These are phyloP conservation scores for Homarus americanus DNA, from an alignment of 1,140 invertebrate species.

Conservation along the genomic window DNA sequence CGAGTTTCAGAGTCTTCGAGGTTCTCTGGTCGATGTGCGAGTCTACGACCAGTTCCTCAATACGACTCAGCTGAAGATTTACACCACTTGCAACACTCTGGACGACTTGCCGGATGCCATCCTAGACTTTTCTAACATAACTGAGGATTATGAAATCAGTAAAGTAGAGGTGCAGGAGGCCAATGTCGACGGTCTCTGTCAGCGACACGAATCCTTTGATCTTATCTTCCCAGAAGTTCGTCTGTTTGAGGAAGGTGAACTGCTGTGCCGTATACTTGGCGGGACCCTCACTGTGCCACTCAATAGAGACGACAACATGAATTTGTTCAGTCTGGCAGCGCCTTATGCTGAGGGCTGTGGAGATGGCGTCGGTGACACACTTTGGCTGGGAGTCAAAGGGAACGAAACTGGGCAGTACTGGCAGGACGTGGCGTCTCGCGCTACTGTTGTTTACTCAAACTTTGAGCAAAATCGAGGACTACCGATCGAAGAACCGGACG, in stretches of 20 bases:
- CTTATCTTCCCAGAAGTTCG: conserved; percentile 45
- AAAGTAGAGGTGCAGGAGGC: conserved; percentile 13
- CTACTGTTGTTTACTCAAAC: conserved; percentile 15
- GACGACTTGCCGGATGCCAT: neutral
- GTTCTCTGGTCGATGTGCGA: conserved; percentile 29
- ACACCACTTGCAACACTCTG: neutral
- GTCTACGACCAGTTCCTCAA: conserved; percentile 12
- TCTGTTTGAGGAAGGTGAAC: conserved; percentile 28
- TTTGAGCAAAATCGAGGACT: conserved; percentile 17
- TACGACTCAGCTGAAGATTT: neutral
- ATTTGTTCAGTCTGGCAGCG: neutral
- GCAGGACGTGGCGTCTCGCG: neutral
- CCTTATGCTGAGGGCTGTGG: conserved; percentile 1
- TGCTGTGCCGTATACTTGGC: conserved; percentile 34
- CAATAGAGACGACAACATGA: conserved; percentile 18
- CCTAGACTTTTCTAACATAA: conserved; percentile 51
- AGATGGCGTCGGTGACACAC: conserved; percentile 21
- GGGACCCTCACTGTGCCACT: conserved; percentile 19
- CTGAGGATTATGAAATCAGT: conserved; percentile 23
- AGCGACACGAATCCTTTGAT: conserved; percentile 1
- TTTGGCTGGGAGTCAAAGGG: conserved; percentile 51
- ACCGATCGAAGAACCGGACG: conserved; percentile 48
- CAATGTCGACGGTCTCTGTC: neutral
- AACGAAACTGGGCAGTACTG: conserved; percentile 19
- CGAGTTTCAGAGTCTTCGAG: conserved; percentile 44